Evolutionary conservation across 2,888 invertebrate species (phyloP).

Genomic region (Heteropelma amictum): DNA sequence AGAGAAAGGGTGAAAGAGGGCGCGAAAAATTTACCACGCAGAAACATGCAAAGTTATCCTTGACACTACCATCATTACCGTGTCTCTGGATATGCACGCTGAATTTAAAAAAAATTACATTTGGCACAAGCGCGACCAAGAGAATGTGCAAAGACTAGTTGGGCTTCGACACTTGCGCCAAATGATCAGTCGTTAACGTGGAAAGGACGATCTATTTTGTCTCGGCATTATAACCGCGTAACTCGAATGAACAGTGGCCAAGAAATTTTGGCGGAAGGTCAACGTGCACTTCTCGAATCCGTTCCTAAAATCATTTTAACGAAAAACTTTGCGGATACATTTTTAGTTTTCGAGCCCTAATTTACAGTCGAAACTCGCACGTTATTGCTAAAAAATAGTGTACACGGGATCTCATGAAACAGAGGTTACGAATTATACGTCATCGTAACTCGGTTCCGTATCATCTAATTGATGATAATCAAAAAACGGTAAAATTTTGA

Average conservation of each 20-base stretch:
- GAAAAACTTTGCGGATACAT: not conserved
- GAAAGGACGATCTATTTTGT: constrained; percentile 2
- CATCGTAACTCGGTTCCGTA: too few species aligned
- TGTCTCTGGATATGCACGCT: not conserved
- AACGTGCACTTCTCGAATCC: not conserved
- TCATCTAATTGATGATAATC: too few species aligned
- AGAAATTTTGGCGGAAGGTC: constrained; percentile 15
- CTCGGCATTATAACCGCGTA: not conserved
- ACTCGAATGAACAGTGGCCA: constrained; percentile 6
- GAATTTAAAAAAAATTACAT: constrained; percentile 31
- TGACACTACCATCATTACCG: constrained; percentile 35
- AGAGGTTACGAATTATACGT: too few species aligned
- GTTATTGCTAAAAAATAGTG: too few species aligned
- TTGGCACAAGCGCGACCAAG: constrained; percentile 19
- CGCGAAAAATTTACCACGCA: constrained; percentile 51
- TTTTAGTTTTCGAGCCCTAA: too few species aligned
- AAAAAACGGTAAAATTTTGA: too few species aligned
- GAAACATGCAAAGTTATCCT: constrained; percentile 57
- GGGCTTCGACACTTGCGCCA: constrained; percentile 22
- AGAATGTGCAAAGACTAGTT: not conserved
- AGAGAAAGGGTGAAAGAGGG: constrained; percentile 25
- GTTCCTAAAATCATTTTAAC: not conserved
- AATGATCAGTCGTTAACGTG: not conserved
- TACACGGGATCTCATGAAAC: too few species aligned
- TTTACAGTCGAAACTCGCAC: too few species aligned